Evolutionary conservation across 1,140 invertebrate genomes (phyloP).

Genomic region (Eulimnadia texana): DNA sequence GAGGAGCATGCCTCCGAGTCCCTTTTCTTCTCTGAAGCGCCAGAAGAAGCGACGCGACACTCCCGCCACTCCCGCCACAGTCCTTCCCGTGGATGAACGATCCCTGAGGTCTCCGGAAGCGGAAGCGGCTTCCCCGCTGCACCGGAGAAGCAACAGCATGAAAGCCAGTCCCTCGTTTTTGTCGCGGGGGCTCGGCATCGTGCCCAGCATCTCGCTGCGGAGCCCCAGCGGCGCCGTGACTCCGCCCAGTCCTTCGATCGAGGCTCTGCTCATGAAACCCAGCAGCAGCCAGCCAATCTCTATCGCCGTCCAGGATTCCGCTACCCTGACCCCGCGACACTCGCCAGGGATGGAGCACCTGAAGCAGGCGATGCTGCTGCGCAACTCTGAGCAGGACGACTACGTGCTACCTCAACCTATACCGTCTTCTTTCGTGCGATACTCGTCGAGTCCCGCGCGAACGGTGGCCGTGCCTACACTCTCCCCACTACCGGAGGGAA

Average conservation of each 20-base stretch:
- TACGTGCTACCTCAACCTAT: not conserved
- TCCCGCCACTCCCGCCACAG: not conserved
- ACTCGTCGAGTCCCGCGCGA: conserved; percentile 4
- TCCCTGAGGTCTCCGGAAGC: not conserved
- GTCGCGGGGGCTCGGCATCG: no score
- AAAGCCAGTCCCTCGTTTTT: not conserved
- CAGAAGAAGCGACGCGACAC: not conserved
- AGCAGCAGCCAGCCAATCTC: conserved; percentile 10
- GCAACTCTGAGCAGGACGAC: not conserved
- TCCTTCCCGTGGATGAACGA: not conserved
- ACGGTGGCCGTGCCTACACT: conserved; percentile 5
- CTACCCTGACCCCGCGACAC: not conserved
- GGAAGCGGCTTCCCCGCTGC: not conserved
- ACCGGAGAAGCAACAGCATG: not conserved
- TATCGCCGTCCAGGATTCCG: not conserved
- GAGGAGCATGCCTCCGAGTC: conserved; percentile 15
- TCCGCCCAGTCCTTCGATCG: conserved; percentile 10
- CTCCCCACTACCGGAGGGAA: conserved; percentile 8
- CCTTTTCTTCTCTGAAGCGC: conserved; percentile 15
- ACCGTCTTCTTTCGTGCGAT: not conserved
- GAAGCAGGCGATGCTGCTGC: not conserved
- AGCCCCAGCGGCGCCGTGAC: conserved; percentile 5
- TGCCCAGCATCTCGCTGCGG: not conserved
- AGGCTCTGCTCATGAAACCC: not conserved
- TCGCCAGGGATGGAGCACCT: not conserved